These are phyloP conservation scores for Drosophila ironensis DNA, from an alignment of 1,140 invertebrate species.

Conservation along the genomic window DNA sequence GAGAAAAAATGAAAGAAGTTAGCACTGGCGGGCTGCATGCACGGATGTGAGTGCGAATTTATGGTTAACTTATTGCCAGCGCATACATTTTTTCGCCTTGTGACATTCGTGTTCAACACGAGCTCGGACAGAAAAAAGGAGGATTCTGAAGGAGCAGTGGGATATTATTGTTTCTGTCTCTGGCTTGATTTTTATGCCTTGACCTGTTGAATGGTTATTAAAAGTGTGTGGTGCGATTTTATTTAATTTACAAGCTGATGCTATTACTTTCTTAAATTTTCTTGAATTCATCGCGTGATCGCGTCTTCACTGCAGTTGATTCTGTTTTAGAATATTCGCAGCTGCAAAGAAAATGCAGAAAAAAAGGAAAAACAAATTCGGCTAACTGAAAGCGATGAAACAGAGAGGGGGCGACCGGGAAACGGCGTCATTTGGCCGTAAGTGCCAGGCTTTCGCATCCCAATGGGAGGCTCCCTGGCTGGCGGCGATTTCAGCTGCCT, in stretches of 20 bases:
- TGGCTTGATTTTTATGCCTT: background rate
- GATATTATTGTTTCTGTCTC: constrained; percentile 3
- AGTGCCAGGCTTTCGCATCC: constrained; percentile 27
- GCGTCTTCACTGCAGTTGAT: too few species aligned
- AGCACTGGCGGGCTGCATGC: background rate
- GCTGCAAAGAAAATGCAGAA: background rate
- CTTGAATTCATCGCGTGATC: too few species aligned
- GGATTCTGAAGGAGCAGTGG: constrained; percentile 5
- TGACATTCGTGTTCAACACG: constrained; percentile 16
- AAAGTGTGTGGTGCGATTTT: too few species aligned
- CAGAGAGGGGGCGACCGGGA: background rate
- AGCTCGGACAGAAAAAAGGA: background rate
- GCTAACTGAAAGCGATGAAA: constrained; percentile 6
- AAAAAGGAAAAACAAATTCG: constrained; percentile 3
- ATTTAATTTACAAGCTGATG: background rate
- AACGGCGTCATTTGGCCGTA: constrained; percentile 31
- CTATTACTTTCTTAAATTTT: too few species aligned
- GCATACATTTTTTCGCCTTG: constrained; percentile 30
- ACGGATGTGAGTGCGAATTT: constrained; percentile 37
- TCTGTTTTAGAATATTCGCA: background rate
- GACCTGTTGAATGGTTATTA: background rate
- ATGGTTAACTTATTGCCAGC: constrained; percentile 37
- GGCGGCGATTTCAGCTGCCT: constrained; percentile 32
- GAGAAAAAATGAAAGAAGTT: constrained; percentile 29
- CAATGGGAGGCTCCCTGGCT: constrained; percentile 21